Base-by-base conservation (phyloP, 1,140 invertebrate genomes). In the Rhyacophila brunnea region DNA sequence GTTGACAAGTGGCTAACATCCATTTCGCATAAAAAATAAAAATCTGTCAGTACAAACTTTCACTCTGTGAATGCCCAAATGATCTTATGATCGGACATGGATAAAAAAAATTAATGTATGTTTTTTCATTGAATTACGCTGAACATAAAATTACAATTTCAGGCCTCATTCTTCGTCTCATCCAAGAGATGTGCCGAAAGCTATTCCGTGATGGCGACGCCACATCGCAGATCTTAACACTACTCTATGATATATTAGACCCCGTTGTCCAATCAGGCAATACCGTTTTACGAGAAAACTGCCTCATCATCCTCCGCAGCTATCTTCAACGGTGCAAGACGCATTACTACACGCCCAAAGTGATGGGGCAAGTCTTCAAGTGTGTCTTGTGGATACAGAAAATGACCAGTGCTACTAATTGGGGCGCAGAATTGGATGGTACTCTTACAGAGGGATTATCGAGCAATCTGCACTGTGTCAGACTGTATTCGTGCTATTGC, bases 401-500 rank as follows among this genome's bases (percentile, higher is more conserved):
- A 3, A 40, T 10, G 23, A 71, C 20, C 18, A 72, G 5, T 66
- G 64, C 20, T 19, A 7, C 1, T 60, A 68, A 52, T 43, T 73
- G 28, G 66, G 72, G 4, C 20, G 46, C 9, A 57, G 57, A 59
- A 64, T 72, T 19, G 15, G 55, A 71, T 32, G 66, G 63, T 35
- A 67, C 70, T 19, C 68, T 71, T 38, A 72, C 77, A 44, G 62
- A 72, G 49, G 60, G 60, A 7, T 59, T 77, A 1, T 68, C 71
- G 28, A 67, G 64, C 28, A 64, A 66, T 14, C 67, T 69, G 43
- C 70, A 74, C 28, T 70, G 58, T 44, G 61, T 77, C 15, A 66
- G 77, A 6, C 52, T 76, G 11, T 77, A 74, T 51, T 72, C 73
- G 23, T 72, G 70, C 20, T 70, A 75, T 58, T 68, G 62, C 43